Percentiles rank a stretch among this genome's conserved stretches.
Evolutionary conservation across 2,888 invertebrate genomes (phyloP).

Genomic region (Pristionchus japonicus): DNA sequence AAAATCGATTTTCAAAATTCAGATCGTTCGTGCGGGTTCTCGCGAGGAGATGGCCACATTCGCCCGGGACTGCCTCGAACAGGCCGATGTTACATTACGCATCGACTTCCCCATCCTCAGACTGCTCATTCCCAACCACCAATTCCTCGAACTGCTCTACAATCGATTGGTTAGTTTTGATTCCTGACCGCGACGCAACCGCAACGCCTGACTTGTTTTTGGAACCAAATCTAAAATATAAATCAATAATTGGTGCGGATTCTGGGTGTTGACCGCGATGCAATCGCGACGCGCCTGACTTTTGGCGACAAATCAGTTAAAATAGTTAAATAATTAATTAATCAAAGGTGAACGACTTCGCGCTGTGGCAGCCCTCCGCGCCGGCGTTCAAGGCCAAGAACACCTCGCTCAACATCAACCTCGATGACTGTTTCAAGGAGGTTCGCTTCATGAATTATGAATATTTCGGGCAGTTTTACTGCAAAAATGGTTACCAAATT

Average conservation of each 20-base stretch:
- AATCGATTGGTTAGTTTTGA: slow-evolving; percentile 75
- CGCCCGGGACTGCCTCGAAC: slow-evolving; percentile 70
- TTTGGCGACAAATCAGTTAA: too few relatives aligned
- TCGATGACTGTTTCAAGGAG: slow-evolving; percentile 44
- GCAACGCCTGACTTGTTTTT: neutral
- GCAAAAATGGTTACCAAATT: neutral
- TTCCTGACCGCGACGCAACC: neutral
- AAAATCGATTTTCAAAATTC: neutral
- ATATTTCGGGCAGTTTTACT: neutral
- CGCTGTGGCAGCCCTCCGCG: slow-evolving; percentile 71
- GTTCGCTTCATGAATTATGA: neutral
- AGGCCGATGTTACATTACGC: slow-evolving; percentile 74
- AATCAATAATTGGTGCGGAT: too few relatives aligned
- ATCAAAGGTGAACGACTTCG: slow-evolving; percentile 71
- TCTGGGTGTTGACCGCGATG: too few relatives aligned
- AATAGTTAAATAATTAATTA: too few relatives aligned
- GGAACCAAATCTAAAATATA: too few relatives aligned
- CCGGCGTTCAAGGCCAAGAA: slow-evolving; percentile 53
- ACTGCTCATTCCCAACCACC: slow-evolving; percentile 75
- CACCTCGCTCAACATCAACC: neutral
- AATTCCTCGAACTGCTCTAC: slow-evolving; percentile 77
- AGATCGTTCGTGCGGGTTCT: slow-evolving; percentile 68
- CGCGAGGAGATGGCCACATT: slow-evolving; percentile 66
- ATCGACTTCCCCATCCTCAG: slow-evolving; percentile 76
- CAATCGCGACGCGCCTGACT: too few relatives aligned